Evolutionary conservation across 2,113 vertebrate genomes (phyloP).

Genomic region (Athene noctua): DNA sequence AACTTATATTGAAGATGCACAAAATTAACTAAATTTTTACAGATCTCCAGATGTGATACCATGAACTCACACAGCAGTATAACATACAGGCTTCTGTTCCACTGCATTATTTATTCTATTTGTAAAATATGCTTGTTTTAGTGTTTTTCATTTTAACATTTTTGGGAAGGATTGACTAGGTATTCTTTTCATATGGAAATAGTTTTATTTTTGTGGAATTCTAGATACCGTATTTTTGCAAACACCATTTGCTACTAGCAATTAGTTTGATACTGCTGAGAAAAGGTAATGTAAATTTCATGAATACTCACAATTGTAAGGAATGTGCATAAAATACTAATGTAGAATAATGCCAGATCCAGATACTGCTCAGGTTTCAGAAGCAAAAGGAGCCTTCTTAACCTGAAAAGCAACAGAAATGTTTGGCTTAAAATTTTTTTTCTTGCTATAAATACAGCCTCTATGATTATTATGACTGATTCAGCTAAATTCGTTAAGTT

Average conservation of each 20-base stretch:
- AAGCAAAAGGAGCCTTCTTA: neutral
- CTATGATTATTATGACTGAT: neutral
- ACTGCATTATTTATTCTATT: slow-evolving; percentile 35
- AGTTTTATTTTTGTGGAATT: neutral
- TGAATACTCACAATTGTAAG: slow-evolving; percentile 25
- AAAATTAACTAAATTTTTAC: slow-evolving; percentile 24
- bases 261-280: slow-evolving; percentile 36
- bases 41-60: neutral
- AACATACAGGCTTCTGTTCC: neutral
- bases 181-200: slow-evolving; percentile 14
- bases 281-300: slow-evolving; percentile 49
- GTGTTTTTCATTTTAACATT: slow-evolving; percentile 6
- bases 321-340: slow-evolving; percentile 55
- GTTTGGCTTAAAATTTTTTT: neutral
- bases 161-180: neutral
- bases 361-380: neutral
- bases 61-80: neutral
- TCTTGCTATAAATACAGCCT: neutral
- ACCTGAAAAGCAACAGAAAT: neutral
- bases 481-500: neutral
- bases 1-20: slow-evolving; percentile 2
- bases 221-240: neutral
- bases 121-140: neutral
- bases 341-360: neutral
- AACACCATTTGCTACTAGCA: slow-evolving; percentile 8